These are phyloP conservation scores for Zapornia atra DNA, from an alignment of 2,113 vertebrate genomes.

Conservation along the genomic window DNA sequence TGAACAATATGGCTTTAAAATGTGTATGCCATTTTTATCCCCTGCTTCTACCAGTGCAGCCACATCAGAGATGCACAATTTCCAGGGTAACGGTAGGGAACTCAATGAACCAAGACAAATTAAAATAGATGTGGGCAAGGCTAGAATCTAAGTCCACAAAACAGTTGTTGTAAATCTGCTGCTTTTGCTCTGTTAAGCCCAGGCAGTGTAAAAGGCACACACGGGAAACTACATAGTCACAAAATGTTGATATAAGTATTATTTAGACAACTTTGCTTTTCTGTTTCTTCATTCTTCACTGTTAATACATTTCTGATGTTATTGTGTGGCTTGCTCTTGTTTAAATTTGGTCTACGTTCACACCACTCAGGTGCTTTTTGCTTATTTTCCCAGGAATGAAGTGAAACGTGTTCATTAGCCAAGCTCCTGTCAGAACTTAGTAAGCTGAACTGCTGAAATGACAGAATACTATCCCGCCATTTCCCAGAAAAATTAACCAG, in stretches of 20 bases:
- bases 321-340: neutral
- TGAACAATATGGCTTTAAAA: neutral
- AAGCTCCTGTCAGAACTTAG: neutral
- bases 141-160: neutral
- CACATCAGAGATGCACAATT: neutral
- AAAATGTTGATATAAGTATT: neutral
- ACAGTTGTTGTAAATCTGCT: neutral
- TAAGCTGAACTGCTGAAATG: neutral
- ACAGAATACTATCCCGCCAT: neutral
- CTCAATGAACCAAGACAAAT: neutral
- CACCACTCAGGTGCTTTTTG: neutral
- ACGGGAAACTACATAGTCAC: neutral
- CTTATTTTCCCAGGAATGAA: neutral
- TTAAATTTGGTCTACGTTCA: neutral
- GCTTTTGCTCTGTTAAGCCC: neutral
- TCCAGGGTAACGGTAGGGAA: neutral
- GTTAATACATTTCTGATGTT: neutral
- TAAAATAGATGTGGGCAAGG: neutral
- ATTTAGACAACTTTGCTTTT: neutral
- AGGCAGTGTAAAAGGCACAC: neutral
- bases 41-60: neutral
- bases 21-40: neutral
- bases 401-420: neutral
- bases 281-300: neutral
- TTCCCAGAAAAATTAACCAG: neutral